Percentiles rank a stretch among this genome's conserved stretches.
Conservation (phyloP, 2,113 vertebrate genomes). For the Chaetodon trifascialis region DNA sequence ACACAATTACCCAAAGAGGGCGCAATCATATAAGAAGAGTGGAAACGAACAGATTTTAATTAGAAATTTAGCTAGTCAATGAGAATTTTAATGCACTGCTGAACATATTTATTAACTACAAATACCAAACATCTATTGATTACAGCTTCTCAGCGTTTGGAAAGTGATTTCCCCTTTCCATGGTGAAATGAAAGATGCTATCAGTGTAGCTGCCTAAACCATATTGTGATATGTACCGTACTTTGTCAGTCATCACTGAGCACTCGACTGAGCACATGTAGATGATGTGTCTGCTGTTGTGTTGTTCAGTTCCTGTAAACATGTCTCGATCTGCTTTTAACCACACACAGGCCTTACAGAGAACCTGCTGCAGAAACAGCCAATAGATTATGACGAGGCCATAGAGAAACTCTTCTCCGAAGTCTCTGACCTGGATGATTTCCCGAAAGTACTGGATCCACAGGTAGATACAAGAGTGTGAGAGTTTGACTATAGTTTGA, state of each 20-base stretch:
- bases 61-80: not conserved
- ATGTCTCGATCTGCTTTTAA: not conserved
- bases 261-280: not conserved
- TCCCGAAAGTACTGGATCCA: slow-evolving; percentile 65
- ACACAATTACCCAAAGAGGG: not conserved
- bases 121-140: not conserved
- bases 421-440: slow-evolving; percentile 67
- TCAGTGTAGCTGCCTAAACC: not conserved
- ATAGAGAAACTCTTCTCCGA: slow-evolving; percentile 87
- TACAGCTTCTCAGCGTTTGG: not conserved
- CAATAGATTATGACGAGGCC: slow-evolving; percentile 67
- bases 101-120: not conserved
- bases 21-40: not conserved
- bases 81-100: not conserved
- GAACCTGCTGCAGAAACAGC: slow-evolving; percentile 78
- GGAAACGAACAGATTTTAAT: accelerated
- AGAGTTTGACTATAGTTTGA: slow-evolving; percentile 1
- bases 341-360: slow-evolving; percentile 81
- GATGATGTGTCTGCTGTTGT: not conserved
- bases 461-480: slow-evolving; percentile 70
- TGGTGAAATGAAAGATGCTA: not conserved
- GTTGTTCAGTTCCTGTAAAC: slow-evolving; percentile 4
- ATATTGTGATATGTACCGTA: not conserved
- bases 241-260: not conserved
- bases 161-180: not conserved